Evolutionary conservation across 2,113 vertebrate genomes (phyloP).

Genomic region (Phyllopteryx taeniolatus): DNA sequence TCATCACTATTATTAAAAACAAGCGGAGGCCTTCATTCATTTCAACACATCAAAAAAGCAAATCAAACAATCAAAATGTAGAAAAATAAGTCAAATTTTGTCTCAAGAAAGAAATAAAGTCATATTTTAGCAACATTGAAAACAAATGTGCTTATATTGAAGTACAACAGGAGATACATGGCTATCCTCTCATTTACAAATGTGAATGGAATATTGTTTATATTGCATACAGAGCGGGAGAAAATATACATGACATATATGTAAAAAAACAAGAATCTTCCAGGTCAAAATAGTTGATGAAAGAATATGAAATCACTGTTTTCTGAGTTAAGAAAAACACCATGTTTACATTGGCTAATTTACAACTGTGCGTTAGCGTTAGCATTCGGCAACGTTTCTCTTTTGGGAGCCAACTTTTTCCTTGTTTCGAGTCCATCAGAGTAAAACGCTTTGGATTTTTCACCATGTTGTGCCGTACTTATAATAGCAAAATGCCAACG

Average conservation of each 20-base stretch:
- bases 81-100: slow-evolving; percentile 69
- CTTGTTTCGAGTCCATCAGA: background rate
- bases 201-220: slow-evolving; percentile 61
- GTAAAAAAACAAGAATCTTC: background rate
- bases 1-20: background rate
- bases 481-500: background rate
- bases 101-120: slow-evolving; percentile 33
- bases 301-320: background rate
- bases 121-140: slow-evolving; percentile 42
- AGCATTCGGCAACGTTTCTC: background rate
- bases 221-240: slow-evolving; percentile 59
- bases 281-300: background rate
- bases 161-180: slow-evolving; percentile 48
- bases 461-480: background rate
- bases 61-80: slow-evolving; percentile 55
- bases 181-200: slow-evolving; percentile 45
- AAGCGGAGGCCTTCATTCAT: slow-evolving; percentile 7
- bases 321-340: background rate
- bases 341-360: background rate
- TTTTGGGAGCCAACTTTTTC: background rate
- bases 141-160: slow-evolving; percentile 41
- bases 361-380: background rate
- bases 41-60: slow-evolving; percentile 25
- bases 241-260: slow-evolving; percentile 51
- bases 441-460: background rate